Evolutionary conservation across 2,888 invertebrate species (phyloP).

Genomic region (Nemurella pictetii): DNA sequence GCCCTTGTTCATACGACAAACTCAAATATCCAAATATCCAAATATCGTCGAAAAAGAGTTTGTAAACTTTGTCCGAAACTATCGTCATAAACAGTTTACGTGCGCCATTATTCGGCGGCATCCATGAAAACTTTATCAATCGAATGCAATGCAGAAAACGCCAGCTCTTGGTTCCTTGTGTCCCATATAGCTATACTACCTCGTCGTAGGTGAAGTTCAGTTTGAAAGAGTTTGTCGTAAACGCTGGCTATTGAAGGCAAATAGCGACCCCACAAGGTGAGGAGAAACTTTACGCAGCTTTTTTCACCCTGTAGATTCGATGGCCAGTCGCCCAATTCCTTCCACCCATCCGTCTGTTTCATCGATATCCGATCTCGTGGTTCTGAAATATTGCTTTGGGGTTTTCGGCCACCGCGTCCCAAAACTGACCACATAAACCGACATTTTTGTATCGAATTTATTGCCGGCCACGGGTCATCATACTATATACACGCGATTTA

Average conservation of each 20-base stretch:
- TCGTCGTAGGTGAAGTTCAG: neutral
- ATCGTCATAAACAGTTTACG: neutral
- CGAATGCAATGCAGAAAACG: slow-evolving; percentile 6
- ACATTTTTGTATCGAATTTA: neutral
- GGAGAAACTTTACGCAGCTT: neutral
- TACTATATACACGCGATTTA: neutral
- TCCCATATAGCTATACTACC: neutral
- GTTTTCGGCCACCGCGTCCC: neutral
- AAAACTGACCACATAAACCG: neutral
- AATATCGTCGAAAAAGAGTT: neutral
- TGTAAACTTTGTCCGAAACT: neutral
- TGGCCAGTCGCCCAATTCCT: neutral
- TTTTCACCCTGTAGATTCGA: neutral
- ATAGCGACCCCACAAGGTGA: slow-evolving; percentile 9
- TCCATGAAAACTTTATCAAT: slow-evolving; percentile 27
- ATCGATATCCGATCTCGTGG: neutral
- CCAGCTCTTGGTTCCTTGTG: neutral
- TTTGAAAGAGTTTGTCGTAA: slow-evolving; percentile 9
- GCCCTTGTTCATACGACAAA: neutral
- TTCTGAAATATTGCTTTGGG: neutral
- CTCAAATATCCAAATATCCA: neutral
- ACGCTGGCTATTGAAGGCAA: slow-evolving; percentile 9
- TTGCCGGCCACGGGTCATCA: neutral
- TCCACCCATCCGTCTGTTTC: neutral
- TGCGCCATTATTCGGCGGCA: neutral